phyloP scores from a whole-genome alignment of 53 echinoderm and acorn worm species.

The Apostichopus leukothele region DNA sequence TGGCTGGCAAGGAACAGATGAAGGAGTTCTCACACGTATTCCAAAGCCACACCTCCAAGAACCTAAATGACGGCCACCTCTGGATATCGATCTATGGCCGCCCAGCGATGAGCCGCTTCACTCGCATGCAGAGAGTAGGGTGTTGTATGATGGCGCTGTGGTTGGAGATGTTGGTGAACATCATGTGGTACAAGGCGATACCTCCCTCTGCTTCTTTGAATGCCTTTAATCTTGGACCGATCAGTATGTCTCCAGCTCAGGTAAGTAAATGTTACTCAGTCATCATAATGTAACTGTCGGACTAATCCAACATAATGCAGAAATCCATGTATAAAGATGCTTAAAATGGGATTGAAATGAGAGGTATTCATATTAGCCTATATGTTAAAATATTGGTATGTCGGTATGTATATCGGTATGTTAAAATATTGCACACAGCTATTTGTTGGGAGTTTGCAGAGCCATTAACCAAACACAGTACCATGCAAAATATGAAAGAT shows the following conservation, averaged over 20 bases:
- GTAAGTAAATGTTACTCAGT: conserved; percentile 40
- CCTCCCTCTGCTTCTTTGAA: conserved; percentile 56
- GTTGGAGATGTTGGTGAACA: conserved; percentile 97
- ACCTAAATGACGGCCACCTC: conserved; percentile 95
- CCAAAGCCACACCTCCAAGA: conserved; percentile 82
- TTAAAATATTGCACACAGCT: too few species aligned
- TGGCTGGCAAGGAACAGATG: conserved; percentile 97
- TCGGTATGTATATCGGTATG: too few species aligned
- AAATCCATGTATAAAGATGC: too few species aligned
- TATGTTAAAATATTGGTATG: too few species aligned
- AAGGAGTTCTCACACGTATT: conserved; percentile 87
- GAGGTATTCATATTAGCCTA: too few species aligned
- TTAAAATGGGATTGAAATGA: too few species aligned
- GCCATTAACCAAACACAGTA: too few species aligned
- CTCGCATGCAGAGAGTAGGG: conserved; percentile 78
- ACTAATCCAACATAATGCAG: too few species aligned
- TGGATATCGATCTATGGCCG: conserved; percentile 95
- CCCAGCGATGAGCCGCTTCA: conserved; percentile 79
- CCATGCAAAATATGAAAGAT: too few species aligned
- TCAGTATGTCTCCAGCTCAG: conserved; percentile 90
- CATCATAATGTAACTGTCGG: too few species aligned
- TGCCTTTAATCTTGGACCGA: conserved; percentile 74
- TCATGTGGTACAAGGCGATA: conserved; percentile 78
- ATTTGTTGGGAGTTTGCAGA: too few species aligned
- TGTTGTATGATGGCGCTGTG: conserved; percentile 95